These are phyloP conservation scores for Crepidodera aurea DNA, from an alignment of 2,888 invertebrate species.

Conservation along the genomic window DNA sequence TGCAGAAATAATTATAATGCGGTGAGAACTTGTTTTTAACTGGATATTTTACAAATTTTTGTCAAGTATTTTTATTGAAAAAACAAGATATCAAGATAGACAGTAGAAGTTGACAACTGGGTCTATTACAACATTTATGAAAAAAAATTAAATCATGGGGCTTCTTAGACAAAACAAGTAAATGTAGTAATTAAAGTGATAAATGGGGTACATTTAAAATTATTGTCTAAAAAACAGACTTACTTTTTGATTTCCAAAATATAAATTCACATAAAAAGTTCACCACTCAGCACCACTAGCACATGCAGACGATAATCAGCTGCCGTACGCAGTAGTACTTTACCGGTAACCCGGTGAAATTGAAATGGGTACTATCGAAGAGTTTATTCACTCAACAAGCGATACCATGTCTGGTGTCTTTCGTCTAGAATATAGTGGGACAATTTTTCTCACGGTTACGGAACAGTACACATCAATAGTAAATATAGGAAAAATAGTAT, in stretches of 20 bases:
- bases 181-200: too few relatives aligned
- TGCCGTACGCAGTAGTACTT: neutral
- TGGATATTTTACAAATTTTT: too few relatives aligned
- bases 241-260: neutral
- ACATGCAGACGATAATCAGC: neutral
- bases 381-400: constrained; percentile 17
- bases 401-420: constrained; percentile 14
- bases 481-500: neutral
- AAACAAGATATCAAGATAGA: too few relatives aligned
- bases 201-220: too few relatives aligned
- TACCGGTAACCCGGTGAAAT: neutral
- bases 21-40: too few relatives aligned
- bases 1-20: too few relatives aligned
- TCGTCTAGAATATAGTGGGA: constrained; percentile 16
- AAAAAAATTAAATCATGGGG: too few relatives aligned
- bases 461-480: neutral
- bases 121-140: too few relatives aligned
- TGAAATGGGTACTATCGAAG: constrained; percentile 16
- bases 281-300: neutral
- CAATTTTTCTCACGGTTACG: constrained; percentile 22
- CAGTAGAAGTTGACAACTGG: too few relatives aligned
- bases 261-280: neutral
- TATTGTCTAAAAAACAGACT: neutral
- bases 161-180: too few relatives aligned
- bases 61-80: too few relatives aligned